Conservation (phyloP, 2,797 vertebrate species). For the Pteropus rufus region DNA sequence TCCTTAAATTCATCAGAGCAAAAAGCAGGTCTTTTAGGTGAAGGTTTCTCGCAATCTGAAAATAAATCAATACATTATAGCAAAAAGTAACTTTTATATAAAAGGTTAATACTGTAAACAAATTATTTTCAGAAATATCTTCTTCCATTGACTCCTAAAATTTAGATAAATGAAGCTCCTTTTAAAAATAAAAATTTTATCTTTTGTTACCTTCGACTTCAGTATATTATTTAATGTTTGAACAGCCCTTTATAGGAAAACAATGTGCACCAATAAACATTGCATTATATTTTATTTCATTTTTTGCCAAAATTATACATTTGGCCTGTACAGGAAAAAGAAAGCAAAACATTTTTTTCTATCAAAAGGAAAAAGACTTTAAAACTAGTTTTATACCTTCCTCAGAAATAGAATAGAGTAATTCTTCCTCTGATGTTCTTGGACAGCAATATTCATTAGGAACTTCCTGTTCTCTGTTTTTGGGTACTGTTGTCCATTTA, state of each 20-base stretch:
- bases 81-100: constrained; percentile 15
- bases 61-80: constrained; percentile 44
- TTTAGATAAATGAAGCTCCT: neutral
- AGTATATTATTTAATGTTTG: neutral
- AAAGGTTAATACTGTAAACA: neutral
- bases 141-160: neutral
- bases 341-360: neutral
- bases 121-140: constrained; percentile 31
- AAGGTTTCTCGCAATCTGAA: constrained; percentile 62
- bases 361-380: neutral
- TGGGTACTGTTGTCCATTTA: constrained; percentile 59
- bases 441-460: constrained; percentile 60
- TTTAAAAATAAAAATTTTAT: neutral
- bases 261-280: neutral
- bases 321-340: neutral
- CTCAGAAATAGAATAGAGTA: constrained; percentile 56
- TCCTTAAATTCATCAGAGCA: constrained; percentile 11
- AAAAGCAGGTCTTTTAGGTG: constrained; percentile 59
- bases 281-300: neutral
- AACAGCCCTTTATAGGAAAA: neutral
- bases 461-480: constrained; percentile 81
- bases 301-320: constrained; percentile 8
- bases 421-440: constrained; percentile 68
- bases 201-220: neutral
- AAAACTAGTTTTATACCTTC: constrained; percentile 75